phyloP scores from a whole-genome alignment of 2,888 invertebrate species.

The Pyrocoelia pectoralis region DNA sequence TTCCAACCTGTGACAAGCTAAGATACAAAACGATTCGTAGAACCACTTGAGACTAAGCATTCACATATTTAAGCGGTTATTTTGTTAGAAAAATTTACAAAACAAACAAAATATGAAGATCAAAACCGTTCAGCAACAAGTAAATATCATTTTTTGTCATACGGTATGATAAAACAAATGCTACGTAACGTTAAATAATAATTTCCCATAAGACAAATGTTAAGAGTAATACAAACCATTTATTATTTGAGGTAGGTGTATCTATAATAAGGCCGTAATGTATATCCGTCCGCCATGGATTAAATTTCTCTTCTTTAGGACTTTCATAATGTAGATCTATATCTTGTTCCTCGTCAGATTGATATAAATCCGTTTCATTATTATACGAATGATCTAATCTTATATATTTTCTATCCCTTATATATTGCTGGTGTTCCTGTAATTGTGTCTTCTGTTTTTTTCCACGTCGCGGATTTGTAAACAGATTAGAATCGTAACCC shows the following conservation, averaged over 20 bases:
- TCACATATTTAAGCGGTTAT: too few species aligned
- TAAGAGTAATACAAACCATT: constrained; percentile 46
- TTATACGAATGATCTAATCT: constrained; percentile 42
- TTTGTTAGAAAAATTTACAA: too few species aligned
- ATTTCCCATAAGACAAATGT: background rate
- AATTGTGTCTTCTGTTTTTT: constrained; percentile 45
- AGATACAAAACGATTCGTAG: too few species aligned
- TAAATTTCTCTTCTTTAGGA: constrained; percentile 50
- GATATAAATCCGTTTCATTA: constrained; percentile 48
- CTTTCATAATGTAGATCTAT: constrained; percentile 39
- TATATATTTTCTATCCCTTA: constrained; percentile 49
- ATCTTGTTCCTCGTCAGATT: constrained; percentile 50
- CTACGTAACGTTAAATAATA: too few species aligned
- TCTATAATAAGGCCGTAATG: constrained; percentile 58
- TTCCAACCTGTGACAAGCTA: too few species aligned
- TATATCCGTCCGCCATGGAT: constrained; percentile 59
- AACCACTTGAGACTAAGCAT: too few species aligned
- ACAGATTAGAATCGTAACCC: constrained; percentile 58
- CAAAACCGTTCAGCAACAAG: too few species aligned
- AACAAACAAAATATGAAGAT: too few species aligned
- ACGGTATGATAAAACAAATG: too few species aligned
- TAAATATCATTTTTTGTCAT: too few species aligned
- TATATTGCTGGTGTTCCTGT: constrained; percentile 42
- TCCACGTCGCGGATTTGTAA: constrained; percentile 56
- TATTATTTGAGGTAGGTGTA: constrained; percentile 49